Evolutionary conservation across 2,888 invertebrate species (phyloP), one percentile per base, ranked within the genome.

Genomic region (Cantharis lateralis): DNA sequence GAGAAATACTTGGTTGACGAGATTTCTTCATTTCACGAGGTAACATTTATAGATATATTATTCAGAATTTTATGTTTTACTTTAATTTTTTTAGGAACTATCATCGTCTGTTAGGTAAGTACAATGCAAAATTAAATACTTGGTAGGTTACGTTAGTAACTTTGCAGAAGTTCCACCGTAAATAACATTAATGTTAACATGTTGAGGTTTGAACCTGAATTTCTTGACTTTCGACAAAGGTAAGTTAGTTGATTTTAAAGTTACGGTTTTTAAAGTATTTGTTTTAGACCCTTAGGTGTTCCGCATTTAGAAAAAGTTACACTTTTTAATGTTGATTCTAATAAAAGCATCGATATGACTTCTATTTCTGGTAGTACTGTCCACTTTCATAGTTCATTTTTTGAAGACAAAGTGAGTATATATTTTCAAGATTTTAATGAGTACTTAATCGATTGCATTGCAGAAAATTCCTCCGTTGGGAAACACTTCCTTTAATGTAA

Each of bases 311-410:
- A 95, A 89, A 92, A 93, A 86, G 98, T 98, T 81, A 95, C 94
- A 83, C 91, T 98, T 83, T 93, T 94, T 88, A 98, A 98, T 91
- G 92, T 93, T 84, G 95, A 95, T 90, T 90, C 91, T 83, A 96
- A 97, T 90, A 93, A 93, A 86, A 96, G 95, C 85, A 92, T 98
- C 86, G 96, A 96, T 88, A 93, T 98, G 87, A 94, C 96, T 87
- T 97, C 98, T 82, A 96, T 98, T 86, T 96, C 97, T 82, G 98
- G 98, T 84, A 96, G 94, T 88, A 96, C 97, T 83, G 94, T 95
- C 48, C 96, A 97, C 90, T 98, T 98, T 91, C 97, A 98, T 89
- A 97, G 98, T 85, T 98, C 98, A 81, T 98, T 98, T 91, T 98
- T 98, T 89, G 95, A 97, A 86, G 94, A 97, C 85, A 97, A 97